A percentile compares a stretch with the other conserved stretches of the same genome.
phyloP scores from a whole-genome alignment of 2,888 invertebrate genomes.

The Cordilura impudica region DNA sequence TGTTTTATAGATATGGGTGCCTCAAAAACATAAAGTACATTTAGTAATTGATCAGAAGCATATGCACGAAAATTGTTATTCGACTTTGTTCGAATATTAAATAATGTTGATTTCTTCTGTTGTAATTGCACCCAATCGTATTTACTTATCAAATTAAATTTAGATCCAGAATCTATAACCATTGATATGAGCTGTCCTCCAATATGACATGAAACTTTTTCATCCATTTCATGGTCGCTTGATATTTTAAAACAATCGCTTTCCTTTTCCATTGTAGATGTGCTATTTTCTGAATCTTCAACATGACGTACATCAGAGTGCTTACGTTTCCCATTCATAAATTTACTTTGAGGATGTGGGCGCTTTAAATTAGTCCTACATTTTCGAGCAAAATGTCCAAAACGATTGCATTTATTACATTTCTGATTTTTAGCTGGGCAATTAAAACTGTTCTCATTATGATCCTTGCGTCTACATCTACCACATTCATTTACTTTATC shows the following conservation, averaged over 20 bases:
- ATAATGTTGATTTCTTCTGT: conserved; percentile 46
- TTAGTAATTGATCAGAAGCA: conserved; percentile 32
- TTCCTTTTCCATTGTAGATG: conserved; percentile 33
- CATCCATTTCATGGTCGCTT: conserved; percentile 44
- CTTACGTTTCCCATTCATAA: conserved; percentile 36
- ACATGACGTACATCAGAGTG: conserved; percentile 33
- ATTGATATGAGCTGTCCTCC: conserved; percentile 32
- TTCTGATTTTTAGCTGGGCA: too few relatives aligned
- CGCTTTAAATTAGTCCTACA: conserved; percentile 43
- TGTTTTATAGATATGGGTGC: conserved; percentile 34
- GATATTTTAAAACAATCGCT: conserved; percentile 50
- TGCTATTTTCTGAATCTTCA: conserved; percentile 42
- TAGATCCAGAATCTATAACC: conserved; percentile 48
- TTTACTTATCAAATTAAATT: conserved; percentile 47
- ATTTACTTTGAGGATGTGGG: conserved; percentile 33
- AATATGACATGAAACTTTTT: conserved; percentile 43
- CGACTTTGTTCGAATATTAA: conserved; percentile 49
- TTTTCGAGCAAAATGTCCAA: conserved; percentile 51
- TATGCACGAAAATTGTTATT: conserved; percentile 53
- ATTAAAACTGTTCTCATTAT: too few relatives aligned
- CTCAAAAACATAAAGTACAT: conserved; percentile 41
- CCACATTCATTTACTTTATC: conserved; percentile 44
- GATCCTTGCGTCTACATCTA: conserved; percentile 57
- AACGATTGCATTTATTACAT: conserved; percentile 49
- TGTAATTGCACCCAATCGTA: conserved; percentile 44